Base-by-base conservation (phyloP, 2,888 invertebrate genomes). In the Tiliacea citrago region DNA sequence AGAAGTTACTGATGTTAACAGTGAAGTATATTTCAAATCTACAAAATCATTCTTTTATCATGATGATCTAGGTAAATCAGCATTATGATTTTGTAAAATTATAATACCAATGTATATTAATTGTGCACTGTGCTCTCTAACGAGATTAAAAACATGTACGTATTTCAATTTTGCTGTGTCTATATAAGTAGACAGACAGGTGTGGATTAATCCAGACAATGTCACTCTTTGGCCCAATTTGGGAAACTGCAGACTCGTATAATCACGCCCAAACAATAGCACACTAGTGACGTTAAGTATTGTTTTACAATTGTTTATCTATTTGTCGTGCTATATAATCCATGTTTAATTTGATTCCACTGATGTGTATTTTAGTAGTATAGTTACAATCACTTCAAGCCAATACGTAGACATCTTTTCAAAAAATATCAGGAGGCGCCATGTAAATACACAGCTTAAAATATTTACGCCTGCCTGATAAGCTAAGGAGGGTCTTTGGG, bases 341-440 rank as follows among this genome's bases (percentile, higher is more conserved):
- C 39, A 10, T 16, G 8, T 42, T 51, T 29, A 70, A 10, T 42
- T 29, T 13, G 42, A 72, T 29, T 49, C 12, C 29, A 73, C 6
- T 42, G 8, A 58, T 58, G 39, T n/a, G 29, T 24, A 42, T 21
- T 39, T 47, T 58, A 51, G 39, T 16, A 53, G 13, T 24, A 35
- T 7, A 61, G 24, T 39, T 62, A n/a, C 21, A 74, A 75, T n/a
- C 18, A 57, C 39, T 55, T 29, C 39, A 73, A 55, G 58, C 18
- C n/a, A 49, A 60, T 42, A 47, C n/a, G 58, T 39, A 18, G 66
- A 55, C 24, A 49, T 58, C 0, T 29, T 9, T 49, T 18, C 5
- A 35, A 51, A 77, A n/a, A 51, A 67, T 53, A 78, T 68, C 35
- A 39, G 8, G n/a, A 49, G 35, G 60, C 69, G 47, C 69, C 78